Evolutionary conservation across 2,113 vertebrate species (phyloP).

Genomic region (Thermophis baileyi): DNA sequence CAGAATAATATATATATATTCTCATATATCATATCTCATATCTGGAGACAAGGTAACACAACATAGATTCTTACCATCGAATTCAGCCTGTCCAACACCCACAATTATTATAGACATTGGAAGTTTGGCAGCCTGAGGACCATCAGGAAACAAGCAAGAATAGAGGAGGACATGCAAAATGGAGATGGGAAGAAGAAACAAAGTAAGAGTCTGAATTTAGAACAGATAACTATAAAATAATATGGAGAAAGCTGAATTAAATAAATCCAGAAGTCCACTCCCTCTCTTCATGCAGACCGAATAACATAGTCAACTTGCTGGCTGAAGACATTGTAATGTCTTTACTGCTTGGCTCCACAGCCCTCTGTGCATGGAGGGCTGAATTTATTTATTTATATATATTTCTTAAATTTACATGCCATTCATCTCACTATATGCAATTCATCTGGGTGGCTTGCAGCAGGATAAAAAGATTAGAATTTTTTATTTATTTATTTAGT

Average conservation of each 20-base stretch:
- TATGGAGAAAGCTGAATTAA: background rate
- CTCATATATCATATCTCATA: background rate
- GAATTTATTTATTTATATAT: background rate
- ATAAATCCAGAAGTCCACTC: background rate
- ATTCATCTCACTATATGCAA: background rate
- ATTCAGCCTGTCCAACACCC: constrained; percentile 92
- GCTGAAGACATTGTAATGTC: background rate
- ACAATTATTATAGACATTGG: constrained; percentile 97
- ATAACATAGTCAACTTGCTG: background rate
- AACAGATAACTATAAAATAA: background rate
- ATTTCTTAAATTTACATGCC: background rate
- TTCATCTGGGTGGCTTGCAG: background rate
- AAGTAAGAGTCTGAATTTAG: background rate
- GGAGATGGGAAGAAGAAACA: background rate
- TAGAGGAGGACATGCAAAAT: background rate
- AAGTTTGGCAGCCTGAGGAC: constrained; percentile 85
- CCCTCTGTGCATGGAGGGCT: background rate
- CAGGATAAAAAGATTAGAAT: background rate
- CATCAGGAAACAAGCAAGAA: background rate
- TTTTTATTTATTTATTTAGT: no score
- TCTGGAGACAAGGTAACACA: background rate
- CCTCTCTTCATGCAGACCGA: background rate
- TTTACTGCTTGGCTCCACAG: background rate
- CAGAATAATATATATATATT: background rate
- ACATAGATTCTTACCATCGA: constrained; percentile 80